Evolutionary conservation across 2,797 vertebrate genomes (phyloP), one percentile per base, ranked within the genome.

Genomic region (Eurystomus glaucurus): DNA sequence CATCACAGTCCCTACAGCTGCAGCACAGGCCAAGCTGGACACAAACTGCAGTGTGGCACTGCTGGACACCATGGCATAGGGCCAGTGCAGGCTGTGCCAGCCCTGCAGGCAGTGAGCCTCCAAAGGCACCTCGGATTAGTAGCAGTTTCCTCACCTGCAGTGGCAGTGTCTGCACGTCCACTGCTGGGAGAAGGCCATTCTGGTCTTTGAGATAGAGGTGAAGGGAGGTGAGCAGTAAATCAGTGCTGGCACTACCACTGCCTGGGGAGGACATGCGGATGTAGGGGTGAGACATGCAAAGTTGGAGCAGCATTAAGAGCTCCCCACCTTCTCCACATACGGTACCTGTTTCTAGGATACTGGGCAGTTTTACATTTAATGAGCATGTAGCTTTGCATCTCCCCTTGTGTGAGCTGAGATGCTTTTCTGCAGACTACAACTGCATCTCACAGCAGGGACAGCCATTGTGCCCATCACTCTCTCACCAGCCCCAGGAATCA

Each of bases 181-280:
- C 26, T 25, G 68, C 11, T 23, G 17, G 37, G 28, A 83, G 31
- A 7, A 85, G 14, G 29, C 29, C 26, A 5, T 11, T 71, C 35
- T 20, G 8, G 5, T 55, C 35, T 57, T 66, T 25, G 79, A 57
- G 14, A 58, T 48, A 14, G 20, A 68, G 28, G 71, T 61, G 71
- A 48, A 79, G 61, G 31, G 15, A 41, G 55, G 21, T 45, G 45
- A 93, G 62, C 31, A 55, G 31, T 31, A 78, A 46, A 71, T 33
- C n/a, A 10, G 9, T 23, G 61, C 57, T 78, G 77, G 20, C 48
- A 19, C 33, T 84, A 55, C 35, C 35, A 4, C 55, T 68, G 43
- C 16, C 29, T 0, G 0, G 10, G 15, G 8, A 3, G 3, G 0
- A 10, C 35, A 41, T 9, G 5, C 55, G 45, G 48, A 11, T 37